These are phyloP conservation scores for Platyscapa corneri DNA, from an alignment of 1,140 invertebrate species.

Conservation along the genomic window DNA sequence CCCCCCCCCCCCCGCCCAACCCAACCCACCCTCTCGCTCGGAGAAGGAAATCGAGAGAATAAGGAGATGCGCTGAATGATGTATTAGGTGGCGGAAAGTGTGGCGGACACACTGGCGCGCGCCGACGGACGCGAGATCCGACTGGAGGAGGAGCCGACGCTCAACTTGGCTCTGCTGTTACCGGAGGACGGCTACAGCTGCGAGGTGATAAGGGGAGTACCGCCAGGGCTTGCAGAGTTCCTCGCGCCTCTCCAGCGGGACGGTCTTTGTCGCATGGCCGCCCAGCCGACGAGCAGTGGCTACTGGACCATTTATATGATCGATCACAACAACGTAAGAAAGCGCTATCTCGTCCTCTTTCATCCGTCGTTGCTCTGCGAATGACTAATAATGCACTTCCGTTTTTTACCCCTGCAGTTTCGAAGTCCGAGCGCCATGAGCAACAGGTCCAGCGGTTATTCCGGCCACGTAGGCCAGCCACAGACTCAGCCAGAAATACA, in stretches of 20 bases:
- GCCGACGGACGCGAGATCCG: conserved; percentile 91
- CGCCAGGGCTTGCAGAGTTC: conserved; percentile 94
- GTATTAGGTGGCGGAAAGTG: conserved; percentile 87
- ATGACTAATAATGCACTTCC: neutral
- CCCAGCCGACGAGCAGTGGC: conserved; percentile 92
- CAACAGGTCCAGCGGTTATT: conserved; percentile 76
- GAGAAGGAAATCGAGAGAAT: no score
- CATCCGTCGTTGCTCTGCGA: no score
- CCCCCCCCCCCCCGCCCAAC: no score
- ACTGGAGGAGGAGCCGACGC: conserved; percentile 88
- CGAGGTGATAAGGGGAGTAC: conserved; percentile 94
- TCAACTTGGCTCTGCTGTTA: conserved; percentile 92
- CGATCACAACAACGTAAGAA: conserved; percentile 75
- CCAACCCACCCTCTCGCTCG: no score
- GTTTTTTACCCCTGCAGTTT: conserved; percentile 69
- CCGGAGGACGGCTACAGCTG: conserved; percentile 99
- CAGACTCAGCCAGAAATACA: conserved; percentile 82
- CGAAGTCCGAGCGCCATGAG: conserved; percentile 79
- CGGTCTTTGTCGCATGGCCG: conserved; percentile 90
- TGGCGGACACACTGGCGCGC: conserved; percentile 92
- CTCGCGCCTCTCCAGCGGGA: conserved; percentile 89
- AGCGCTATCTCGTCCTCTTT: neutral
- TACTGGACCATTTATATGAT: conserved; percentile 96
- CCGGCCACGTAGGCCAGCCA: conserved; percentile 61
- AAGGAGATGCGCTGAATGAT: neutral